Evolutionary conservation across 2,888 invertebrate genomes (phyloP), one percentile per base, ranked within the genome.

Genomic region (Adelphocoris suturalis): DNA sequence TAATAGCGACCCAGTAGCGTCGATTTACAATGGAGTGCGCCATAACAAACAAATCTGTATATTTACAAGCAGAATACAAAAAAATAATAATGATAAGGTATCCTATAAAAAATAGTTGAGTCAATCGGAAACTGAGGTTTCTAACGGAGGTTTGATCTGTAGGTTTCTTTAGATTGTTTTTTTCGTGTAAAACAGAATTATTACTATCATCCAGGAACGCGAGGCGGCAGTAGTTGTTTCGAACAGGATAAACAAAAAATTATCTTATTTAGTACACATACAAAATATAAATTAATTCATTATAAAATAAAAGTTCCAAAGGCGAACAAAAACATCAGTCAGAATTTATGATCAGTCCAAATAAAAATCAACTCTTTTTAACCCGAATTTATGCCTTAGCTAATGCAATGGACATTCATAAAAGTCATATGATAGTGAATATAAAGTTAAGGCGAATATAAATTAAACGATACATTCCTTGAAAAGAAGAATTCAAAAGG

Each of bases 31-130:
- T 90, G 90, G 90, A 82, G 87, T 90, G 82, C 86, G 85, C 90
- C 81, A 90, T 90, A 90, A 90, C 90, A 89, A 90, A 90, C 80
- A 82, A 85, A 37, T 89, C 86, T 90, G 81, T 46, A 80, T 91
- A 91, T 91, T 87, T 91, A 91, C 91, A 91, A 84, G 80, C 86
- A 61, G 68, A 78, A 46, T 89, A 68, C 81, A 81, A 89, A 86
- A n/a, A 78, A 84, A 76, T 81, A 68, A 57, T 75, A 23, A 86
- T 27, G n/a, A 88, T 37, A 78, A 76, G 47, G 47, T 75, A 68
- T 23, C 52, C 68, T 37, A 14, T 23, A 52, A 52, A 28, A 88
- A 61, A 88, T 47, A 76, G 76, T 76, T 13, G 37, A 68, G 57
- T 48, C 46, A 68, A 47, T 80, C 81, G 90, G 82, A 89, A 86